These are phyloP conservation scores for Anthoscopus minutus DNA, from an alignment of 2,113 vertebrate species.

Conservation along the genomic window DNA sequence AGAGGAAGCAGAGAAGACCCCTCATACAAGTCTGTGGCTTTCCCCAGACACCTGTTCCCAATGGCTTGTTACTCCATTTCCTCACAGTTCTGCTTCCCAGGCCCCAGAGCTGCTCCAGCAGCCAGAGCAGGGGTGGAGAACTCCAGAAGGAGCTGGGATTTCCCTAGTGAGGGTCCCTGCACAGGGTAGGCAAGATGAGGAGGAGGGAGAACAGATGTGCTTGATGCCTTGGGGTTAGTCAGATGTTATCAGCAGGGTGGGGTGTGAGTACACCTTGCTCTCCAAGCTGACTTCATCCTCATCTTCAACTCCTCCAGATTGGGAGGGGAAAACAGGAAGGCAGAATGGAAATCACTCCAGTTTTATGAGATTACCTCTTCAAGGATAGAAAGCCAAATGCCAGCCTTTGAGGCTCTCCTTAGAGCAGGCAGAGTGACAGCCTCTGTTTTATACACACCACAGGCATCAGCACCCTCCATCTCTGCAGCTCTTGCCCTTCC, in stretches of 20 bases:
- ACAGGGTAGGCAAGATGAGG: background rate
- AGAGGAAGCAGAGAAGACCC: background rate
- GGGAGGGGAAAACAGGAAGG: constrained; percentile 13
- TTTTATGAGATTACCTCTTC: constrained; percentile 7
- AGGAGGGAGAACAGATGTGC: background rate
- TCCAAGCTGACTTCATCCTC: constrained; percentile 41
- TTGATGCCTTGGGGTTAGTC: background rate
- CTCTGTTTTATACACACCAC: background rate
- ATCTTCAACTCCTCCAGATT: constrained; percentile 23
- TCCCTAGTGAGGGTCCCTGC: background rate
- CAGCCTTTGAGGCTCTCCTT: background rate
- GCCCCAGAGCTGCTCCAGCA: background rate
- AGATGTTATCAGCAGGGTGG: background rate
- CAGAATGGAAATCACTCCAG: background rate
- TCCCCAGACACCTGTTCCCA: background rate
- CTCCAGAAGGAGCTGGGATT: background rate
- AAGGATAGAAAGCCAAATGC: background rate
- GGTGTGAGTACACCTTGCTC: constrained; percentile 25
- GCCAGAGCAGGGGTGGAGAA: background rate
- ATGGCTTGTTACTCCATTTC: background rate
- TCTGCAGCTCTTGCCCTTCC: background rate
- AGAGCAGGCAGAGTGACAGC: background rate
- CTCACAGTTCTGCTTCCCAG: background rate
- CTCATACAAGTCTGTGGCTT: background rate
- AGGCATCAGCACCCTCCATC: background rate